Base-by-base conservation (phyloP, 2,888 invertebrate genomes). In the Margaritifera margaritifera region DNA sequence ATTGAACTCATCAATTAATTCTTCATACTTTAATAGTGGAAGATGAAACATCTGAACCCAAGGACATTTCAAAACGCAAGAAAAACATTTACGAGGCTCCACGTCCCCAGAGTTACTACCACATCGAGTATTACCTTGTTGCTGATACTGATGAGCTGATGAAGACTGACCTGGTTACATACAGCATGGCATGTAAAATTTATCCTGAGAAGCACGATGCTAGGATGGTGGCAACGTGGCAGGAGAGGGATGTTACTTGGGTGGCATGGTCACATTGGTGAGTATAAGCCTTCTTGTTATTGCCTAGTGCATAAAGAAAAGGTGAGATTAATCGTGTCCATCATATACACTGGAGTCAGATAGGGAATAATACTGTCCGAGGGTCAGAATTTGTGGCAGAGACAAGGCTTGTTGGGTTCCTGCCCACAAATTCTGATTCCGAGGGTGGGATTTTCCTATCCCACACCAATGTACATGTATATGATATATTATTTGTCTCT, bases 211-310 rank as follows among this genome's bases (percentile, higher is more conserved):
- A 77, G 50, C 83, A 86, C 56, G 89, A 89, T 31, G 79, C 89
- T 0, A 81, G 82, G 55, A 85, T 89, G 22, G 76, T 89, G 64
- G 85, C 86, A 69, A 89, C 87, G 1, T 90, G 89, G 89, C 83
- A 84, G 63, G 88, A 87, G 68, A 88, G 87, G 1, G 86, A 87
- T 50, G 75, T 85, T 52, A 87, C 89, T 1, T 90, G 90, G 90
- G 81, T 88, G 18, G 86, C 88, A 2, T 89, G 89, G 89, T 80
- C 87, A n/a, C 85, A 88, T 63, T 86, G 83, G 89, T 89, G 75
- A 71, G 72, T 61, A 11, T 25, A 0, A 6, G 24, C 11, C n/a
- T 11, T 20, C 18, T 51, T 59, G n/a, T 59, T 59, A 15, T 4
- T 27, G 2, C 11, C 11, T 25, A 25, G 27, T n/a, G 4, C 22